Base-by-base conservation (phyloP, 2,888 invertebrate genomes). In the Trichopria drosophilae region DNA sequence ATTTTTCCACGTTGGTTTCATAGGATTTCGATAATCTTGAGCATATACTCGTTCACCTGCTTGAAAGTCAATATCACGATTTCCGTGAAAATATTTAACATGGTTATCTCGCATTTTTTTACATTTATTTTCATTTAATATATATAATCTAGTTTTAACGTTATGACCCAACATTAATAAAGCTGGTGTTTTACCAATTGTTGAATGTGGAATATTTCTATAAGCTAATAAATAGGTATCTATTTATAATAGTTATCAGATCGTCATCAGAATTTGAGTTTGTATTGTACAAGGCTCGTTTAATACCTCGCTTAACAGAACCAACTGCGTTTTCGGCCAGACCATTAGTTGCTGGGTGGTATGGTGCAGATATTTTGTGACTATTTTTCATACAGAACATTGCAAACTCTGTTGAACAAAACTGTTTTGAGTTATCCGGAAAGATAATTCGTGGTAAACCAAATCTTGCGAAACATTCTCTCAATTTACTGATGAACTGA, bases 391-490 rank as follows among this genome's bases (percentile, higher is more conserved):
- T 13, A 22, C 51, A 53, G 48, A 59, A 52, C 19, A 26, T 29
- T 6, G 16, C 34, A 44, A 48, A 53, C 9, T 53, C 51, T 3
- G 34, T 28, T 0, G 55, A 53, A 1, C 24, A 43, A 45, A 57
- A 56, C 16, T 45, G 51, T 34, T 31, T 29, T 19, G 54, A 55
- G 22, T 59, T 59, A 26, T 59, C 56, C 4, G 52, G 42, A n/a
- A 59, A 50, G 13, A 60, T 39, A 6, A 40, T 39, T 22, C 47
- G 35, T 4, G 58, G 55, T 29, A 58, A 37, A 1, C 57, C 55
- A 32, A 54, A 57, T 18, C 45, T 44, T 24, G 53, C 41, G 31
- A 59, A 59, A 26, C 44, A 42, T 15, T 59, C 50, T 18, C 59
- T 43, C 9, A 56, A 42, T 26, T 53, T 56, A n/a, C 51, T 50